Percentiles rank a stretch among this genome's conserved stretches.
Conservation (phyloP, 2,113 vertebrate genomes). For the Cephalopterus ornatus region DNA sequence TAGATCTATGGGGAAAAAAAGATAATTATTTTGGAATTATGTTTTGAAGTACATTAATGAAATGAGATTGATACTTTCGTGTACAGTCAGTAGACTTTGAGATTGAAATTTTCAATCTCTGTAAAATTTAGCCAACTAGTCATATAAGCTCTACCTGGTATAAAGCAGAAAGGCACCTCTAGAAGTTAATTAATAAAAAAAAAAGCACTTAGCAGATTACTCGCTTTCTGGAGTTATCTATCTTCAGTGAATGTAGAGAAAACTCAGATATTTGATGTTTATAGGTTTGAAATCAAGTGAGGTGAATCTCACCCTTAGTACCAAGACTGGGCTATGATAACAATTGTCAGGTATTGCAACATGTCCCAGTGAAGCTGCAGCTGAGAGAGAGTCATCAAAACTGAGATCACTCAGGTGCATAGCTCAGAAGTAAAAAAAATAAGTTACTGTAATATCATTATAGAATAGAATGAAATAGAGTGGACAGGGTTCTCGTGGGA, state of each 20-base stretch:
- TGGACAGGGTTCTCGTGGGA: not conserved
- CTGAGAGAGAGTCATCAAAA: not conserved
- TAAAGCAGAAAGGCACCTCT: not conserved
- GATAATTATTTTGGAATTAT: not conserved
- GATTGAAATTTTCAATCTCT: not conserved
- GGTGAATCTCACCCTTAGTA: not conserved
- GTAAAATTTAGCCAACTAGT: not conserved
- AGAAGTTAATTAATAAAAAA: not conserved
- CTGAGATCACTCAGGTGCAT: not conserved
- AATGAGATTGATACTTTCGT: not conserved
- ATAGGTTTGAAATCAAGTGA: not conserved
- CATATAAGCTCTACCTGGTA: not conserved
- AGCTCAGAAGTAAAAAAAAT: not conserved
- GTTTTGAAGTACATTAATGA: not conserved
- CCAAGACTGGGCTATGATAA: not conserved
- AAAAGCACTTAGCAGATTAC: not conserved
- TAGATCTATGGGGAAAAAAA: not conserved
- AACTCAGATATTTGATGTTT: not conserved
- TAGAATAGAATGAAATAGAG: not conserved
- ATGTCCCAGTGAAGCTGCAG: not conserved
- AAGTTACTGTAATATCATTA: not conserved
- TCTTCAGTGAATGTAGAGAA: not conserved
- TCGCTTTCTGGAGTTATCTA: not conserved
- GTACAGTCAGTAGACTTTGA: not conserved
- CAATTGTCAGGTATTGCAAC: not conserved